A percentile compares a stretch with the other conserved stretches of the same genome.
Evolutionary conservation across 2,113 vertebrate genomes (phyloP).

Genomic region (Hydrochoerus hydrochaeris): DNA sequence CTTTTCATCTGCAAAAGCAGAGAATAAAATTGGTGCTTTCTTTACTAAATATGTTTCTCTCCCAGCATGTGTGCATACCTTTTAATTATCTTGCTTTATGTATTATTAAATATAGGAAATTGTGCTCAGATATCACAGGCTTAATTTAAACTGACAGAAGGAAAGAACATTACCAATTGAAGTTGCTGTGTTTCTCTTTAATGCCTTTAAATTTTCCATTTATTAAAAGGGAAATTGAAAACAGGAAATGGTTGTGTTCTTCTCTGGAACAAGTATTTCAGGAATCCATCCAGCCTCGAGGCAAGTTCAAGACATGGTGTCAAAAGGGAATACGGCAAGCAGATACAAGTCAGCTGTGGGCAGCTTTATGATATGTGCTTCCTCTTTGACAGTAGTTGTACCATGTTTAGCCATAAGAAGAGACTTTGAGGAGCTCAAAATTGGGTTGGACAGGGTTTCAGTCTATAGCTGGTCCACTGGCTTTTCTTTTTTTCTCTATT

Average conservation of each 20-base stretch:
- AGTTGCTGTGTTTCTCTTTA: slow-evolving; percentile 62
- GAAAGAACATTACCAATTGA: slow-evolving; percentile 72
- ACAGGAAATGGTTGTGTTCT: slow-evolving; percentile 52
- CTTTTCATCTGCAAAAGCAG: slow-evolving; percentile 60
- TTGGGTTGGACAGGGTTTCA: neutral
- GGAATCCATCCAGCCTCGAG: slow-evolving; percentile 28
- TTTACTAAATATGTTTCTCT: slow-evolving; percentile 64
- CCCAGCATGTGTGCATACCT: slow-evolving; percentile 77
- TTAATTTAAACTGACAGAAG: slow-evolving; percentile 79
- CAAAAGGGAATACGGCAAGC: neutral
- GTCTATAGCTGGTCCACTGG: neutral
- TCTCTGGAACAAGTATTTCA: slow-evolving; percentile 47
- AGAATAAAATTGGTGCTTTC: slow-evolving; percentile 69
- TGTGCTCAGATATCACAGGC: slow-evolving; percentile 76
- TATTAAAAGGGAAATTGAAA: slow-evolving; percentile 66
- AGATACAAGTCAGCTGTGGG: slow-evolving; percentile 23
- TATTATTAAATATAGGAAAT: slow-evolving; percentile 83
- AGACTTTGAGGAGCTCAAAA: neutral
- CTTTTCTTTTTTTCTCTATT: neutral
- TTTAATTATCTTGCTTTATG: slow-evolving; percentile 82
- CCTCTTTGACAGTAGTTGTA: neutral
- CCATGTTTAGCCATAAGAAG: neutral
- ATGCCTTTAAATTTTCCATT: slow-evolving; percentile 60
- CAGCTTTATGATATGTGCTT: neutral
- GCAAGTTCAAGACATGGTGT: slow-evolving; percentile 19